A percentile compares a stretch with the other conserved stretches of the same genome.
These are phyloP conservation scores for Leucosticte australis DNA, from an alignment of 2,113 vertebrate species.

Conservation along the genomic window DNA sequence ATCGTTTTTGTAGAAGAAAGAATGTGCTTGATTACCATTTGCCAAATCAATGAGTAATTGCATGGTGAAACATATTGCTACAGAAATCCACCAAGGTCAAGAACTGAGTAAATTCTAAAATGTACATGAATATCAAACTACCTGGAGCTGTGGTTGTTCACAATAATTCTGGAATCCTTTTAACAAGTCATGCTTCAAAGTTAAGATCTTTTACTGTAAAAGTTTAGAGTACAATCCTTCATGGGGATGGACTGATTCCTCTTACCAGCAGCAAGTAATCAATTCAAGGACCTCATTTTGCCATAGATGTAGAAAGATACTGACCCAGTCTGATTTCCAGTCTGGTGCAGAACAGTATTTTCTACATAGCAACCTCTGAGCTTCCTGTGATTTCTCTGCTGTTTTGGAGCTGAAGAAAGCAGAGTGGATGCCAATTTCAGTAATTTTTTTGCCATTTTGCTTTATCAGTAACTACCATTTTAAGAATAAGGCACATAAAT, in stretches of 20 bases:
- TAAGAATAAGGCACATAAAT: neutral
- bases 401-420: neutral
- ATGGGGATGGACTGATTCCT: neutral
- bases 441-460: neutral
- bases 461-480: neutral
- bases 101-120: neutral
- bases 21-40: neutral
- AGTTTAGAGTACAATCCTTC: neutral
- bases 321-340: neutral
- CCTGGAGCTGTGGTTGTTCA: neutral
- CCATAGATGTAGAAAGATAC: neutral
- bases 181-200: neutral
- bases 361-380: neutral
- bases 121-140: neutral
- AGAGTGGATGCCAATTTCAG: neutral
- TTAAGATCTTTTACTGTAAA: neutral
- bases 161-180: neutral
- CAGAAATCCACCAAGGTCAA: neutral
- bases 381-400: neutral
- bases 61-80: neutral
- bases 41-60: slow-evolving; percentile 18
- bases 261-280: neutral
- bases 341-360: neutral
- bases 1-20: neutral
- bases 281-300: neutral